phyloP scores from a whole-genome alignment of 1,140 invertebrate genomes.

The Aphaenogaster ashmeadi region DNA sequence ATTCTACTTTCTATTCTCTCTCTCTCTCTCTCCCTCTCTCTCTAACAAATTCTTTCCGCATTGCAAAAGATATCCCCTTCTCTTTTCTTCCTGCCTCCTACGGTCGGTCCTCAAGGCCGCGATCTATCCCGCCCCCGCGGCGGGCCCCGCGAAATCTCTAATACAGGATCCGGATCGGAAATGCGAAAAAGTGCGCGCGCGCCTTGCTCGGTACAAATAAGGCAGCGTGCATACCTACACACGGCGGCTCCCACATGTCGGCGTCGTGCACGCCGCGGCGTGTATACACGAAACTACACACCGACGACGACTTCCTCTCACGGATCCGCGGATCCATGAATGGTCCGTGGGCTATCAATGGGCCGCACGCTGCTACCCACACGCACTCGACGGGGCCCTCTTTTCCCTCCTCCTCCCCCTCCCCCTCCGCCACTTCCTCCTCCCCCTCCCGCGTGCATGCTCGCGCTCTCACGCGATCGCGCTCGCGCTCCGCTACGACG shows the following conservation, averaged over 20 bases:
- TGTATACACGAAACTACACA: conserved; percentile 58
- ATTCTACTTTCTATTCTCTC: neutral
- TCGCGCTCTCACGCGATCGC: conserved; percentile 69
- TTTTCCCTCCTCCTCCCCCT: neutral
- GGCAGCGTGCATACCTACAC: conserved; percentile 69
- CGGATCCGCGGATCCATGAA: conserved; percentile 77
- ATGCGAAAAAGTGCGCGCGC: conserved; percentile 67
- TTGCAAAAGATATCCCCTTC: neutral
- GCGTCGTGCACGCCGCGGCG: neutral
- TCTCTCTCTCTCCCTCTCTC: too few species aligned
- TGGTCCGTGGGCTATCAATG: conserved; percentile 76
- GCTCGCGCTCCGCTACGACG: neutral
- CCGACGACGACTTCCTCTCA: conserved; percentile 75
- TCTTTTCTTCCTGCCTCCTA: neutral
- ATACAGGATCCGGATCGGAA: conserved; percentile 48
- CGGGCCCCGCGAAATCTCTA: conserved; percentile 17
- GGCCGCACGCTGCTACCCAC: conserved; percentile 71
- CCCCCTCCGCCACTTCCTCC: neutral
- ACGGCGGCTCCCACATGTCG: conserved; percentile 55
- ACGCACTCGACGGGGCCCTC: conserved; percentile 40
- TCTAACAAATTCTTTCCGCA: neutral
- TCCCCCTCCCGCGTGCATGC: conserved; percentile 40
- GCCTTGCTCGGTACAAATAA: conserved; percentile 73
- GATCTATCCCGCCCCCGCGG: neutral
- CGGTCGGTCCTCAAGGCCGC: conserved; percentile 15